phyloP scores from a whole-genome alignment of 35 echinoderm and acorn worm species.

The Nesometra sesokonis region DNA sequence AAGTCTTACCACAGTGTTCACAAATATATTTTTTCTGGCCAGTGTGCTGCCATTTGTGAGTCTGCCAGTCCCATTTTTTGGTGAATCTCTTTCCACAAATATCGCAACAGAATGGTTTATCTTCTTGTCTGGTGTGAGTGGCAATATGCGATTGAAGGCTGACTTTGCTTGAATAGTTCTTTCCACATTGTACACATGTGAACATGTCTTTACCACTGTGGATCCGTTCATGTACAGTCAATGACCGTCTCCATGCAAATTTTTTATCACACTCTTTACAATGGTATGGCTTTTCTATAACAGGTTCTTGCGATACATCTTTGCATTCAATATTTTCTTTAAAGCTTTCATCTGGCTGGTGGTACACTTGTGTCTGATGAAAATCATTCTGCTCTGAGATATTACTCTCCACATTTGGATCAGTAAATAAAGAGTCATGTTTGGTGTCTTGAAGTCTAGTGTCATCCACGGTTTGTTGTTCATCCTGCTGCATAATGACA shows the following conservation, averaged over 20 bases:
- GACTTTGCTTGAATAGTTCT: background rate
- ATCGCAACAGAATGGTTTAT: background rate
- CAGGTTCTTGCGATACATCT: background rate
- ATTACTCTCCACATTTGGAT: background rate
- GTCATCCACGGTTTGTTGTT: background rate
- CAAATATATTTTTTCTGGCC: background rate
- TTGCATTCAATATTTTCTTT: background rate
- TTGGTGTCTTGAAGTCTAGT: background rate
- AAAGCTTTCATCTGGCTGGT: background rate
- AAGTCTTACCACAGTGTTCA: background rate
- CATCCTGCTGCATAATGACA: background rate
- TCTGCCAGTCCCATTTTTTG: background rate
- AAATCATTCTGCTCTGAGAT: background rate
- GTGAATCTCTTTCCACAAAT: background rate
- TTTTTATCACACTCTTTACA: background rate
- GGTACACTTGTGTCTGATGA: background rate
- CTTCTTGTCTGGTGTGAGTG: background rate
- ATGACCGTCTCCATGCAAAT: background rate
- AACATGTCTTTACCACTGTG: background rate
- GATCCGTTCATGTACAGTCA: background rate
- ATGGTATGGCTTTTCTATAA: background rate
- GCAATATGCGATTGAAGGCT: background rate
- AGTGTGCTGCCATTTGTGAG: background rate
- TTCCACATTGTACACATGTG: background rate
- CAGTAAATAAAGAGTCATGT: background rate